Evolutionary conservation across 37 sponge, comb jelly and placozoan species (phyloP), one percentile per base, ranked within the genome.

Genomic region (Dysidea cf. avara): DNA sequence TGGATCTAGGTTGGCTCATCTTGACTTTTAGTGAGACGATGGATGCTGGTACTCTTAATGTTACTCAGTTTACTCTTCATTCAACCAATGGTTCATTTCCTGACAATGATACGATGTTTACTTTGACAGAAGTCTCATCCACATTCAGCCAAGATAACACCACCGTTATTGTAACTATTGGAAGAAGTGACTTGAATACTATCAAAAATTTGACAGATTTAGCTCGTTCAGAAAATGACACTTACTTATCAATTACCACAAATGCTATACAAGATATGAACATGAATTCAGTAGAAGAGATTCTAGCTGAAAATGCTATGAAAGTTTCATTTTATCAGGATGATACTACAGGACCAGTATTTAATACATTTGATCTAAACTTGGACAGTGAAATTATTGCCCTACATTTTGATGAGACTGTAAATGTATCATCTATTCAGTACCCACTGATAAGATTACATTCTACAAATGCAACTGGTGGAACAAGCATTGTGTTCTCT

Each of bases 401-500:
- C 7, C 79, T 94, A 11, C 67, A 72, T 56, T 94, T 87, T 69
- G 88, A 86, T 64, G 95, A 94, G 57, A 86, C 95, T 24, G 85
- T 92, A 16, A 79, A 92, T 80, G 72, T 80, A 9, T 56, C 78
- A 16, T 81, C 93, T 35, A 35, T 89, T 4, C 11, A 24, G 17
- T 72, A 53, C 16, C 11, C 30, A 13, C 25, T 46, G 3, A 51
- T 78, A 7, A 78, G 81, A 1, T 16, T 74, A 1, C 73, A 80
- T 30, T 46, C 69, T 57, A 63, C 75, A 34, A 49, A 53, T 22
- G 29, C 4, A 1, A 3, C 34, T 3, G 37, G 50, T 43, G 47
- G 3, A 3, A n/a, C 53, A 7, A 49, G 61, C 66, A 63, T 81
- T 59, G 68, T 54, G 0, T 53, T 92, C 25, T 80, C 64, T 0